A percentile compares a stretch with the other conserved stretches of the same genome.
These are phyloP conservation scores for Philopotamus ludificatus DNA, from an alignment of 1,140 invertebrate species.

Conservation along the genomic window DNA sequence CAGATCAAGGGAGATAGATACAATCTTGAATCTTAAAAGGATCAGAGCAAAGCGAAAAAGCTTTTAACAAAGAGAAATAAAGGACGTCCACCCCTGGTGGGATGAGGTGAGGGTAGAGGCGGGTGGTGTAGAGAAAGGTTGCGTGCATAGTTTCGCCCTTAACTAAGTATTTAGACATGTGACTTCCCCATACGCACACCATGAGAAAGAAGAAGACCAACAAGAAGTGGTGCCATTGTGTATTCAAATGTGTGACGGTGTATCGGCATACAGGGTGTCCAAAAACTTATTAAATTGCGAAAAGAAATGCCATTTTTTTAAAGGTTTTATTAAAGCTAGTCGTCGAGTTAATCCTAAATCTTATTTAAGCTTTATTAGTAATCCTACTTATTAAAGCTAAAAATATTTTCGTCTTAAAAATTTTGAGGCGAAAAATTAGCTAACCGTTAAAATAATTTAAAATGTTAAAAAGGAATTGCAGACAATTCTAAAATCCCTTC, in stretches of 20 bases:
- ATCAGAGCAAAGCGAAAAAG: constrained; percentile 35
- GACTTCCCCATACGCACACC: constrained; percentile 25
- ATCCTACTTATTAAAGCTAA: no score
- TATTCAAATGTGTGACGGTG: constrained; percentile 34
- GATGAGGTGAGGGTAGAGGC: constrained; percentile 1
- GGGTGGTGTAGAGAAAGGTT: constrained; percentile 17
- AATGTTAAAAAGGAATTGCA: no score
- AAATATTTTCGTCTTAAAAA: no score
- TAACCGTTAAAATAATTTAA: no score
- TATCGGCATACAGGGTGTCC: constrained; percentile 12
- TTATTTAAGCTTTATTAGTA: no score
- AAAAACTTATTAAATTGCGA: no score
- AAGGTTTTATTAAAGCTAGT: no score
- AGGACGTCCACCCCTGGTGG: constrained; percentile 27
- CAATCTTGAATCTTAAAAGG: constrained; percentile 40
- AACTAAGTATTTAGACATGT: constrained; percentile 37
- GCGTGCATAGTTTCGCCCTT: constrained; percentile 40
- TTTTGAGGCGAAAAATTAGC: no score
- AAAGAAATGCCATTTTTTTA: no score
- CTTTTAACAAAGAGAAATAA: constrained; percentile 41
- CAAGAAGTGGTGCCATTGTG: constrained; percentile 21
- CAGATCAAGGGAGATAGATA: constrained; percentile 31
- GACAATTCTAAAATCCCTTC: no score
- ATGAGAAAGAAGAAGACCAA: background rate
- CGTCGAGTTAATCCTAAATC: no score